These are phyloP conservation scores for Archips xylosteana DNA, from an alignment of 2,888 invertebrate genomes.

Conservation along the genomic window DNA sequence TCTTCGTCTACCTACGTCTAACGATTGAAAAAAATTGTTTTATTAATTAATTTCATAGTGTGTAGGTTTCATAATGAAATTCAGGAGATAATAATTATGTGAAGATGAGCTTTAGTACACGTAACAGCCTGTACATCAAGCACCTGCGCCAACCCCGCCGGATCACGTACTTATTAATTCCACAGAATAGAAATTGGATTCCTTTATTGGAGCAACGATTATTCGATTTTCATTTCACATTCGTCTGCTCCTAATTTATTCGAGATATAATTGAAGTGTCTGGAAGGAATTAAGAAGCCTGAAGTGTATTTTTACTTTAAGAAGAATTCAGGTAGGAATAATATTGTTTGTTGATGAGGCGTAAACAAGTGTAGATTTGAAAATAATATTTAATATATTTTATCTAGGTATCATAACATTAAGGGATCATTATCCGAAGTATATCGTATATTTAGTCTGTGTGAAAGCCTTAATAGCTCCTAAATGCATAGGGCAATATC, in stretches of 20 bases:
- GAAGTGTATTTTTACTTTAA: constrained; percentile 32
- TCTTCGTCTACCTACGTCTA: too few relatives aligned
- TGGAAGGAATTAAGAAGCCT: constrained; percentile 45
- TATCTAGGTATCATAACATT: background rate
- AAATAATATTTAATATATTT: background rate
- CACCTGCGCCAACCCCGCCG: constrained; percentile 55
- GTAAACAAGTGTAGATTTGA: background rate
- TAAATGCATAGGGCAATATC: constrained; percentile 19
- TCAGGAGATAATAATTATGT: background rate
- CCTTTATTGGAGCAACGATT: constrained; percentile 74
- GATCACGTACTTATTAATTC: constrained; percentile 70
- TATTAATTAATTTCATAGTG: background rate
- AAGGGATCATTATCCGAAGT: background rate
- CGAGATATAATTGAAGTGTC: constrained; percentile 67
- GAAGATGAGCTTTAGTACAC: background rate
- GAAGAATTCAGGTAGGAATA: constrained; percentile 14
- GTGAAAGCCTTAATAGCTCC: background rate
- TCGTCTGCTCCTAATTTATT: constrained; percentile 70
- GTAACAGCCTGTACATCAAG: constrained; percentile 49
- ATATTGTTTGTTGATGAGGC: constrained; percentile 9
- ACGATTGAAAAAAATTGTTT: too few relatives aligned
- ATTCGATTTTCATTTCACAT: constrained; percentile 66
- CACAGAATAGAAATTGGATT: constrained; percentile 69
- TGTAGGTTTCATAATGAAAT: background rate
- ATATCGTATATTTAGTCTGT: background rate